Percentiles rank a stretch among this genome's conserved stretches.
phyloP scores from a whole-genome alignment of 2,113 vertebrate genomes.

The Rhombomys opimus region DNA sequence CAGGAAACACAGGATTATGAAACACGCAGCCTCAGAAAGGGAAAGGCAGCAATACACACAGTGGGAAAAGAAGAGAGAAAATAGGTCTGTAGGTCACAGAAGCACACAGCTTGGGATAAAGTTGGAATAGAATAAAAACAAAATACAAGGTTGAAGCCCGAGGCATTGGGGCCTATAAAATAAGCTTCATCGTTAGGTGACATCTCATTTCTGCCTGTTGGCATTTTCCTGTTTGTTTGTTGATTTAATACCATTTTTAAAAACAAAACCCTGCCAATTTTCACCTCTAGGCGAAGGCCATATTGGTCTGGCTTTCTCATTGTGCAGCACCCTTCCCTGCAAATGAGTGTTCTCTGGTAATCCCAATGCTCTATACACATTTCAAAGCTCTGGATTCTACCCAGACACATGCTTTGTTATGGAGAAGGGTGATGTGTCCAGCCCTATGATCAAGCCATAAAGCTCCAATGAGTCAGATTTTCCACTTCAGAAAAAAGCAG shows the following conservation, averaged over 20 bases:
- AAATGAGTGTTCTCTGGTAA: accelerated
- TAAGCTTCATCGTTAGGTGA: not conserved
- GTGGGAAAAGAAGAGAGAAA: not conserved
- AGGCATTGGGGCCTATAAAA: not conserved
- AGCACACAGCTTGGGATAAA: not conserved
- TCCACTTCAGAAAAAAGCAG: not conserved
- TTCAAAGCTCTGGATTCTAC: conserved; percentile 13
- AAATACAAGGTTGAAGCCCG: not conserved
- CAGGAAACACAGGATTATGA: not conserved
- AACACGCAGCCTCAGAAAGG: not conserved
- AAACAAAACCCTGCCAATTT: not conserved
- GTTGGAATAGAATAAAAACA: not conserved
- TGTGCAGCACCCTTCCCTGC: not conserved
- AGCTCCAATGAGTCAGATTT: conserved; percentile 20
- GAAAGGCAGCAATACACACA: not conserved
- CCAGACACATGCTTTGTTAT: not conserved
- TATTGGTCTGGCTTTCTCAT: not conserved
- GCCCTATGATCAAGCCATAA: conserved; percentile 20
- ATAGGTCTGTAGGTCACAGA: not conserved
- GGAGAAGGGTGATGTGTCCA: not conserved
- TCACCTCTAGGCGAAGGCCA: not conserved
- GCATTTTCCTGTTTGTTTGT: not conserved
- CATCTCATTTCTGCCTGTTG: not conserved
- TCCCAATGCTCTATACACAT: not conserved
- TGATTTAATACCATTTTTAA: not conserved